Evolutionary conservation across 2,888 invertebrate species (phyloP), one percentile per base, ranked within the genome.

Genomic region (Conomelus anceps): DNA sequence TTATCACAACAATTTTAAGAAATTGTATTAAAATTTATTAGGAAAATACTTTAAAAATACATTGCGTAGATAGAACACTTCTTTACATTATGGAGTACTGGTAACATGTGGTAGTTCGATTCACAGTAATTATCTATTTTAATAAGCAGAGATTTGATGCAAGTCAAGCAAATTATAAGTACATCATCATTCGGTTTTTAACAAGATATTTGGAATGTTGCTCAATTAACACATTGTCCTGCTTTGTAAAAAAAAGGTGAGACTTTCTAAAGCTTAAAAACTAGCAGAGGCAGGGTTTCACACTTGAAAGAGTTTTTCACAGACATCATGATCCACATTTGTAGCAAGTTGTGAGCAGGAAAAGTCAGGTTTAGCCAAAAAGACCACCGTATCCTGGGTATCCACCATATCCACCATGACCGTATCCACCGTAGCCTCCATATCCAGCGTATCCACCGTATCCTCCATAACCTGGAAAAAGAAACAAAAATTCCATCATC

Each of bases 341-440:
- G 20, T n/a, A n/a, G 63, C 20, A 63, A 63, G 7, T 63, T 34
- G 20, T 63, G 63, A 63, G 63, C 63, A 63, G n/a, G 13, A 63
- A 4, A 6, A 9, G 13, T 34, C n/a, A n/a, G n/a, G 7, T 63
- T n/a, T 63, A 63, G n/a, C 63, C 63, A n/a, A 63, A 63, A 7
- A 63, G n/a, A 63, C 63, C 63, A 4, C 63, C 63, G 63, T 63
- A 63, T 7, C 63, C 63, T 63, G 63, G 63, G 63, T 63, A 63
- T 63, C 63, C 63, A n/a, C 63, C 63, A n/a, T 63, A 86, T 23
- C 86, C 86, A n/a, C 29, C 24, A 6, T 24, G 23, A 22, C 85
- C 85, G 23, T 85, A 85, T 23, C 85, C 85, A 26, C 86, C 86
- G n/a, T 86, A 86, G 3, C 86, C 86, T 24, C 86, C 86, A n/a